phyloP scores from a whole-genome alignment of 2,888 invertebrate species.

The Atethmia centrago region DNA sequence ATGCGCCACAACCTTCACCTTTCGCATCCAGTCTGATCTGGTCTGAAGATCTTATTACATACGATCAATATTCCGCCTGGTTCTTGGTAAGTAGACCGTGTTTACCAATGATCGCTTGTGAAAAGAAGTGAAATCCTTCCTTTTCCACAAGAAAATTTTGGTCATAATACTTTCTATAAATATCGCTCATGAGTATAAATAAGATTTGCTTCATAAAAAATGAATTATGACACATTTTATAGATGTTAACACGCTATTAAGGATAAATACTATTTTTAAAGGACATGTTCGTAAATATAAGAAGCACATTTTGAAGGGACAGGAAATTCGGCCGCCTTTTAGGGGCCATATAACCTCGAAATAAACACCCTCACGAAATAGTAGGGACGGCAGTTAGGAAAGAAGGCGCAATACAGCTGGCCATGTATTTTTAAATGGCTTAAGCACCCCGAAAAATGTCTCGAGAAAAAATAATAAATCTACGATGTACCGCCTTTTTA shows the following conservation, averaged over 20 bases:
- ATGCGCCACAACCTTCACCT: no score
- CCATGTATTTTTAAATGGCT: constrained; percentile 67
- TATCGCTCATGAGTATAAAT: constrained; percentile 21
- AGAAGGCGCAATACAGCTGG: constrained; percentile 53
- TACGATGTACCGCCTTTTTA: constrained; percentile 69
- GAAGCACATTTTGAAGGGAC: constrained; percentile 62
- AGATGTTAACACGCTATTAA: constrained; percentile 63
- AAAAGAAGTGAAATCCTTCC: background rate
- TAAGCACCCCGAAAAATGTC: constrained; percentile 57
- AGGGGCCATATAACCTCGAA: constrained; percentile 62
- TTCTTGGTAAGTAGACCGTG: background rate
- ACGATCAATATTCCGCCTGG: background rate
- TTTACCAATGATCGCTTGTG: background rate
- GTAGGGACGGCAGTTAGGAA: constrained; percentile 49
- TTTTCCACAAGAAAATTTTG: background rate
- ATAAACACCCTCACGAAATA: constrained; percentile 63
- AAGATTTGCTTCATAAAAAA: constrained; percentile 54
- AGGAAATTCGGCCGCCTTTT: constrained; percentile 63
- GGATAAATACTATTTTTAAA: constrained; percentile 62
- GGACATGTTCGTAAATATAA: constrained; percentile 58
- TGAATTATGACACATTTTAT: constrained; percentile 60
- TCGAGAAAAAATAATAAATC: constrained; percentile 62
- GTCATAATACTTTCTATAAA: constrained; percentile 36
- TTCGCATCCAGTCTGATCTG: no score
- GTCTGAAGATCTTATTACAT: background rate